A percentile compares a stretch with the other conserved stretches of the same genome.
These are phyloP conservation scores for Collichthys lucidus DNA, from an alignment of 2,113 vertebrate species.

Conservation along the genomic window DNA sequence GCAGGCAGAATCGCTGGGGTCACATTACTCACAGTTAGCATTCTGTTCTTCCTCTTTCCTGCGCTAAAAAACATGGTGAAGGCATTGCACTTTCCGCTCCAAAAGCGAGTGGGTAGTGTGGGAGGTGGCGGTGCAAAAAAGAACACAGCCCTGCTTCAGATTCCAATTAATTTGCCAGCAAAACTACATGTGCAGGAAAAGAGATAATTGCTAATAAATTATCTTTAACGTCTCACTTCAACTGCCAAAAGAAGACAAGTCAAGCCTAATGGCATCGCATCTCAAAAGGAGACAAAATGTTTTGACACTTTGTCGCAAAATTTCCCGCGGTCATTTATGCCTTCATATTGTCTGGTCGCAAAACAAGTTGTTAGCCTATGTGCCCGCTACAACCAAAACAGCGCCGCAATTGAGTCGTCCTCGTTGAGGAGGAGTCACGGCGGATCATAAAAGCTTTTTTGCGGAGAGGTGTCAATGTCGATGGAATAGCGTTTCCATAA, in stretches of 20 bases:
- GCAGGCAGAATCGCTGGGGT: slow-evolving; percentile 69
- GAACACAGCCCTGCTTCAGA: slow-evolving; percentile 63
- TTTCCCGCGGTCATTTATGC: slow-evolving; percentile 22
- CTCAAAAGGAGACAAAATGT: slow-evolving; percentile 47
- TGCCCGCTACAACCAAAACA: slow-evolving; percentile 5
- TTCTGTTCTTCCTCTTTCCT: slow-evolving; percentile 75
- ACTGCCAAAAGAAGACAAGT: slow-evolving; percentile 26
- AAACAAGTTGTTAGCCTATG: slow-evolving; percentile 56
- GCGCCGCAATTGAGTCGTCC: slow-evolving; percentile 16
- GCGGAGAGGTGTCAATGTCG: slow-evolving; percentile 45
- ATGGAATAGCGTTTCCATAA: slow-evolving; percentile 65
- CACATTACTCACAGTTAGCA: slow-evolving; percentile 78
- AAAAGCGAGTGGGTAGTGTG: slow-evolving; percentile 76
- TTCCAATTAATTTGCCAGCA: slow-evolving; percentile 71
- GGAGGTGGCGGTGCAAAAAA: slow-evolving; percentile 72
- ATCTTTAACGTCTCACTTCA: slow-evolving; percentile 47
- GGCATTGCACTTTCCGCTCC: slow-evolving; percentile 68
- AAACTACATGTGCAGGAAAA: slow-evolving; percentile 50
- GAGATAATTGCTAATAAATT: slow-evolving; percentile 62
- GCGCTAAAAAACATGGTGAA: slow-evolving; percentile 73
- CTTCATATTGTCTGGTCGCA: slow-evolving; percentile 31
- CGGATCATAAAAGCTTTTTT: slow-evolving; percentile 54
- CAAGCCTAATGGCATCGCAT: slow-evolving; percentile 41
- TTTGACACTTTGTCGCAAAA: slow-evolving; percentile 59
- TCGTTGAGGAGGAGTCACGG: slow-evolving; percentile 43